Evolutionary conservation across 2,797 vertebrate genomes (phyloP).

Genomic region (Erpetoichthys calabaricus): DNA sequence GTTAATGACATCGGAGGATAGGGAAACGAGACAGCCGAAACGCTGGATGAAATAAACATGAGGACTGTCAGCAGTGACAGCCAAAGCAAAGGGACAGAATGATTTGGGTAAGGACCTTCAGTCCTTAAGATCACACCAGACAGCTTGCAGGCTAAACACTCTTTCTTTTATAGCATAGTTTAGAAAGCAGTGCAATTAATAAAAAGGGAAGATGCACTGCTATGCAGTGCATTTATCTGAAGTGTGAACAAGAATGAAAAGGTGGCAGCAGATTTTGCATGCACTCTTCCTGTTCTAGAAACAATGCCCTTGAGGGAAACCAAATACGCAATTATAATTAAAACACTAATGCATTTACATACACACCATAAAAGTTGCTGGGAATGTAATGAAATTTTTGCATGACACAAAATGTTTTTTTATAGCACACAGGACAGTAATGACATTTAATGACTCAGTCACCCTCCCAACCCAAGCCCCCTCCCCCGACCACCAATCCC

Average conservation of each 20-base stretch:
- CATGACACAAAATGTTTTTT: conserved; percentile 13
- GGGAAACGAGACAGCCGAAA: conserved; percentile 60
- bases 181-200: conserved; percentile 6
- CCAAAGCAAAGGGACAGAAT: conserved; percentile 45
- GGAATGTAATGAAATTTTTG: conserved; percentile 3
- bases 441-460: conserved; percentile 34
- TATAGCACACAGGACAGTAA: conserved; percentile 5
- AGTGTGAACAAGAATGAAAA: neutral
- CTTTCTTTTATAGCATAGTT: conserved; percentile 6
- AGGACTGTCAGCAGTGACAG: conserved; percentile 61
- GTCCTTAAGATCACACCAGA: conserved; percentile 19
- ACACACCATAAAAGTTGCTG: conserved; percentile 3
- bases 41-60: conserved; percentile 68
- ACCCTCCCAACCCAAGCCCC: conserved; percentile 19
- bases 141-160: conserved; percentile 35
- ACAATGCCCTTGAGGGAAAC: neutral
- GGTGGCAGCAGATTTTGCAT: neutral
- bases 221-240: neutral
- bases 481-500: conserved; percentile 32
- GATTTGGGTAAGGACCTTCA: conserved; percentile 56
- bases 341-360: conserved; percentile 11
- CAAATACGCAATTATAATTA: conserved; percentile 10
- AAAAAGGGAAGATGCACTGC: conserved; percentile 8
- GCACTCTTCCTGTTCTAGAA: conserved; percentile 1
- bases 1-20: conserved; percentile 90